Evolutionary conservation across 2,888 invertebrate genomes (phyloP).

Genomic region (Idaea dimidiata): DNA sequence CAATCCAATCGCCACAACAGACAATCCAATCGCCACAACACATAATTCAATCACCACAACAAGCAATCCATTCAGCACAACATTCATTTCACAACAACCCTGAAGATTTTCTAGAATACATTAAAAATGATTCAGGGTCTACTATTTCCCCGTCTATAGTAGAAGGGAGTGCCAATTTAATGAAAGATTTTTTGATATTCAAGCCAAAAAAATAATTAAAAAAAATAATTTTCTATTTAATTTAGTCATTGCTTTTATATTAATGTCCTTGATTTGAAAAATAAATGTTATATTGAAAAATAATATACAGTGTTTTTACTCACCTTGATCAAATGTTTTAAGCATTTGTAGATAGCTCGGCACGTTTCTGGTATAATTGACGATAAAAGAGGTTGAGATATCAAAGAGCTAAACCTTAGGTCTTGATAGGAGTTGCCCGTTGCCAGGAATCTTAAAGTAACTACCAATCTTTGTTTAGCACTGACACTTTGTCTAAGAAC

Average conservation of each 20-base stretch:
- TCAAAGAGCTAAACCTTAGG: conserved; percentile 8
- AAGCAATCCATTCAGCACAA: no score
- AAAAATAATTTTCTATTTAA: background rate
- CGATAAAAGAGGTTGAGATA: conserved; percentile 10
- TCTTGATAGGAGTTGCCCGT: conserved; percentile 12
- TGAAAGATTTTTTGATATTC: conserved; percentile 5
- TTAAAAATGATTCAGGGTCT: no score
- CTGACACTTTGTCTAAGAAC: no score
- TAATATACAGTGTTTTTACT: conserved; percentile 3
- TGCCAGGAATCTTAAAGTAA: conserved; percentile 10
- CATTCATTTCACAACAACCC: no score
- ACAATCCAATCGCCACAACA: no score
- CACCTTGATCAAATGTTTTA: conserved; percentile 14
- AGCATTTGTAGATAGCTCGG: conserved; percentile 13
- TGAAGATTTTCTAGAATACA: no score
- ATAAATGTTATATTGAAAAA: conserved; percentile 6
- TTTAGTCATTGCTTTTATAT: background rate
- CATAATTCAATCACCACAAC: no score
- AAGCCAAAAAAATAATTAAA: no score
- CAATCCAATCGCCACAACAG: no score
- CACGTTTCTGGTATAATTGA: conserved; percentile 19
- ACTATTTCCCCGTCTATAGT: no score
- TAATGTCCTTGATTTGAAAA: conserved; percentile 2
- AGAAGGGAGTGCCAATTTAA: no score
- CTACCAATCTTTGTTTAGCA: conserved; percentile 11